A percentile compares a stretch with the other conserved stretches of the same genome.
These are phyloP conservation scores for Patella pellucida DNA, from an alignment of 2,888 invertebrate genomes.

Conservation along the genomic window DNA sequence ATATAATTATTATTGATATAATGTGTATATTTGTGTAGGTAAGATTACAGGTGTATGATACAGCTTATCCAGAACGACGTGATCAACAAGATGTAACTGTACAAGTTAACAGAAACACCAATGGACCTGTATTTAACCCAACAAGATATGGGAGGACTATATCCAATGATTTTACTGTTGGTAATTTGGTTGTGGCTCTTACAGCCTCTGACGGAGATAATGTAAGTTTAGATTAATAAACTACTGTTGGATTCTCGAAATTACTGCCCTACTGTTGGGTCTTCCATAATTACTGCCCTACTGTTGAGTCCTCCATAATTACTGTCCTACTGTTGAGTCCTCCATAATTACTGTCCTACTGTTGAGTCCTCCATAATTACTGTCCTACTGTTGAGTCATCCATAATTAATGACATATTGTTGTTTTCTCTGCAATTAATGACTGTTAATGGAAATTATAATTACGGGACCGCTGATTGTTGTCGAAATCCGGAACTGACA, in stretches of 20 bases:
- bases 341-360: neutral
- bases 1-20: no score
- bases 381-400: neutral
- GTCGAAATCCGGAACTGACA: no score
- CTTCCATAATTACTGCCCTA: neutral
- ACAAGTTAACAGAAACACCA: constrained; percentile 47
- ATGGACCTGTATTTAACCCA: constrained; percentile 45
- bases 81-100: constrained; percentile 44
- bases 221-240: constrained; percentile 72
- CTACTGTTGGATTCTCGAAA: neutral
- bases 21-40: constrained; percentile 30
- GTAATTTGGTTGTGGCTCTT: constrained; percentile 80
- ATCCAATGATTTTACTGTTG: constrained; percentile 54
- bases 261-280: neutral
- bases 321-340: neutral
- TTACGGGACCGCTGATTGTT: no score
- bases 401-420: no score
- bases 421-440: no score
- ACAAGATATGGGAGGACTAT: constrained; percentile 45
- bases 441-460: no score
- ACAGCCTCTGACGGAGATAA: constrained; percentile 88
- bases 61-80: constrained; percentile 41
- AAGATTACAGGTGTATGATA: constrained; percentile 51
- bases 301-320: neutral
- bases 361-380: neutral